phyloP scores from a whole-genome alignment of 1,140 invertebrate genomes.

The Chionoecetes opilio region DNA sequence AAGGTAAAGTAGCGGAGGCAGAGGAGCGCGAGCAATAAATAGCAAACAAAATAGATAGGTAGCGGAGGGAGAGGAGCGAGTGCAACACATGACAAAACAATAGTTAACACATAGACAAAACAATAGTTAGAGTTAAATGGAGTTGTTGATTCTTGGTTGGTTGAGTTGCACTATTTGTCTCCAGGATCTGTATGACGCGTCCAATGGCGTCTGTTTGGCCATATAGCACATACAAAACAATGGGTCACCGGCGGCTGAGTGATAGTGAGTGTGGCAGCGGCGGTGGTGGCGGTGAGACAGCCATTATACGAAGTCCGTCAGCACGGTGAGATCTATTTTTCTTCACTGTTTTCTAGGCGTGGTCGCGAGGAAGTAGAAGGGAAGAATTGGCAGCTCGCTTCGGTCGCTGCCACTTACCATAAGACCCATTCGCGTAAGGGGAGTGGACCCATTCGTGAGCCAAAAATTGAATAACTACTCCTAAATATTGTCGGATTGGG shows the following conservation, averaged over 20 bases:
- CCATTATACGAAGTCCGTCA: constrained; percentile 19
- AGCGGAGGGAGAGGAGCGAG: too few relatives aligned
- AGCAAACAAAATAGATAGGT: too few relatives aligned
- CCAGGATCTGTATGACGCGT: background rate
- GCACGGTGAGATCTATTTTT: background rate
- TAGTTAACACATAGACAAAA: too few relatives aligned
- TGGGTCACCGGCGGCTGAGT: background rate
- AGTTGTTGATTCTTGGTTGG: background rate
- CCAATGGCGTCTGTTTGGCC: background rate
- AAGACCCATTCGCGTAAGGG: too few relatives aligned
- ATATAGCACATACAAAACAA: background rate
- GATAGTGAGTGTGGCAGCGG: background rate
- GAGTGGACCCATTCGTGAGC: too few relatives aligned
- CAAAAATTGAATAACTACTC: too few relatives aligned
- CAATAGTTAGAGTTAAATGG: too few relatives aligned
- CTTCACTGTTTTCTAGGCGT: background rate
- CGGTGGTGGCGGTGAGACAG: background rate
- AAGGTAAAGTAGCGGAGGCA: background rate
- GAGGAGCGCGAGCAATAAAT: background rate
- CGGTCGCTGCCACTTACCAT: too few relatives aligned
- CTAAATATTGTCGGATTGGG: too few relatives aligned
- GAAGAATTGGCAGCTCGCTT: background rate
- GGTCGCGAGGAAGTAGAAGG: background rate
- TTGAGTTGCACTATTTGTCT: background rate
- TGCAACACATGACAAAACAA: too few relatives aligned